Evolutionary conservation across 53 echinoderm and acorn worm genomes (phyloP), one percentile per base, ranked within the genome.

Genomic region (Apostichopus leukothele): DNA sequence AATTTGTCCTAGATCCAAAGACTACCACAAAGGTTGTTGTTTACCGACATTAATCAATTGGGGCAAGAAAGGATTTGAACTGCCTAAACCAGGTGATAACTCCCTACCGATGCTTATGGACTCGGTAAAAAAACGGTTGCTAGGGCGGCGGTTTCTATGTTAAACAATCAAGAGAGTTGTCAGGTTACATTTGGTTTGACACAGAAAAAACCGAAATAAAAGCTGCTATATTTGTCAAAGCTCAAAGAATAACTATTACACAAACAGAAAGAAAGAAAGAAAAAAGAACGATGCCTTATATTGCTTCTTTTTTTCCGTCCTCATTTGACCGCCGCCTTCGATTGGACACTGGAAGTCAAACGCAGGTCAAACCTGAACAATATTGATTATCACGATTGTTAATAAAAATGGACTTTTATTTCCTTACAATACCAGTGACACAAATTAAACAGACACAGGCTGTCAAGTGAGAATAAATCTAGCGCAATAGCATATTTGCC

Each of bases 1-100:
- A 81, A 18, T 81, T 81, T 81, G 81, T 59, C 81, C 54, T 55
- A 81, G 81, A 54, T 81, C 11, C 81, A 21, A 57, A 77, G 81
- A 22, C 20, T 59, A 55, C 12, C 81, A 81, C 81, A 81, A 81
- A 81, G 81, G 81, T 81, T 53, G 54, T 54, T 81, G 23, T 81
- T 81, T 81, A 81, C 81, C 54, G 54, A 81, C 21, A 59, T 81
- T 55, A 81, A 81, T 23, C 81, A 81, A 81, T 81, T 81, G 81
- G 81, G 81, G 81, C 81, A 81, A 54, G 39, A 39, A 60, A 81
- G 81, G 81, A 81, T 81, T 81, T 54, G 81, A 81, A 23, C 55
- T 55, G 19, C 81, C 71, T 19, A 53, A 59, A 81, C 81, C 81
- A 81, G 81, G 81, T 81, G 81, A 59, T 81, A 23, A 81, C 59